Evolutionary conservation across 2,113 vertebrate species (phyloP), one percentile per base, ranked within the genome.

Genomic region (Fregetta grallaria): DNA sequence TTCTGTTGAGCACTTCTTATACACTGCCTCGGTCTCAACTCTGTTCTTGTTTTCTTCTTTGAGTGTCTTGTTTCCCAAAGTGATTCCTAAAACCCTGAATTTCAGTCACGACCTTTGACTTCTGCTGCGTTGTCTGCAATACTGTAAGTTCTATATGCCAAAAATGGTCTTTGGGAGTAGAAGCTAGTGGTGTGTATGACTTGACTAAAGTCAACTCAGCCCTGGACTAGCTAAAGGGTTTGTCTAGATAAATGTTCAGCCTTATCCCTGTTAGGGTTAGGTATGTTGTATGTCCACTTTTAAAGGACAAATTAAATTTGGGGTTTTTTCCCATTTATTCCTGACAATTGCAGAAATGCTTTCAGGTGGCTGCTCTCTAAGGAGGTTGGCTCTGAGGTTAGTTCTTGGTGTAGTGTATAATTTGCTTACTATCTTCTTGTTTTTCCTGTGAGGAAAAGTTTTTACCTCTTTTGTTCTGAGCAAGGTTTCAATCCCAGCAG

Each of bases 11-110:
- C 15, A 30, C 11, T 84, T 80, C 18, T 59, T 53, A 6, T 10
- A 18, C 12, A 0, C 22, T 47, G 32, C 21, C 36, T 36, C 9
- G 0, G 10, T 68, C 29, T 72, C 0, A 1, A 63, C 1, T 40
- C n/a, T 68, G 20, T 38, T 29, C 12, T 52, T 20, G 3, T 34
- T 49, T 40, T 9, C 3, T 56, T 73, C 34, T 73, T 66, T 16
- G 30, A 38, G 45, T 38, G 16, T 13, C 4, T 78, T 7, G 1
- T 47, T 66, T 34, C 73, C 73, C 73, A 21, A 53, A 72, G 20
- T 75, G 12, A 7, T 21, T 62, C 34, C 23, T 45, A 78, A 86
- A 77, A 3, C 53, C 26, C 18, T 47, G 21, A 42, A 42, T 63
- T 84, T 71, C n/a, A 3, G 7, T 29, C 26, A 29, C 10, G n/a